These are phyloP conservation scores for Rhinichthys klamathensis DNA, from an alignment of 2,113 vertebrate species.

Conservation along the genomic window DNA sequence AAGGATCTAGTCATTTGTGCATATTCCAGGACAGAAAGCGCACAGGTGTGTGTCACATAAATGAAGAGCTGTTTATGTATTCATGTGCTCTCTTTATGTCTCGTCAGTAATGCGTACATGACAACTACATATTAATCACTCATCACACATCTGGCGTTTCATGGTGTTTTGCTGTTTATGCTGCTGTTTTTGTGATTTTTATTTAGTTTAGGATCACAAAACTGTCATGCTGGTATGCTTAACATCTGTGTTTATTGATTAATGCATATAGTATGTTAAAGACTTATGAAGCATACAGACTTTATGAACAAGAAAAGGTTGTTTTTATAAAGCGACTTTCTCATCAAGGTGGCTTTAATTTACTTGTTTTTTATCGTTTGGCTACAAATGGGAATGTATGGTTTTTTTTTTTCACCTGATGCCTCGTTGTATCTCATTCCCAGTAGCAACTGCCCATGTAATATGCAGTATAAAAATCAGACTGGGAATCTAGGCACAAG, in stretches of 20 bases:
- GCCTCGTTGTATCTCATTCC: not conserved
- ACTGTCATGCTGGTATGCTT: not conserved
- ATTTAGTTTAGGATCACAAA: slow-evolving; percentile 3
- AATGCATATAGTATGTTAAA: not conserved
- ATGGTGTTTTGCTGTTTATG: slow-evolving; percentile 8
- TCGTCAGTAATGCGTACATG: not conserved
- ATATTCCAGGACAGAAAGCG: not conserved
- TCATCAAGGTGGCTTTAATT: not conserved
- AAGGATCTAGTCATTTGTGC: not conserved
- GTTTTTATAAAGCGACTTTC: not conserved
- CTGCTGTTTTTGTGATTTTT: not conserved
- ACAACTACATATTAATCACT: not conserved
- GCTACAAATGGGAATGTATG: not conserved
- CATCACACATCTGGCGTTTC: not conserved
- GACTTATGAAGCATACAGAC: not conserved
- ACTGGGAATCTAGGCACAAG: not conserved
- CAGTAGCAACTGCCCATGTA: not conserved
- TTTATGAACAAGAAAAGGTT: not conserved
- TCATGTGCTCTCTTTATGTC: not conserved
- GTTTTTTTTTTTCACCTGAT: not conserved
- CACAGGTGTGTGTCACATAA: not conserved
- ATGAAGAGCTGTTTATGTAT: slow-evolving; percentile 18
- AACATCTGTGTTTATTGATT: not conserved
- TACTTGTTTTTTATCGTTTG: not conserved
- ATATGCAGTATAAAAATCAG: not conserved